Percentiles rank a stretch among this genome's conserved stretches.
phyloP scores from a whole-genome alignment of 2,113 vertebrate species.

The Mellivora capensis region DNA sequence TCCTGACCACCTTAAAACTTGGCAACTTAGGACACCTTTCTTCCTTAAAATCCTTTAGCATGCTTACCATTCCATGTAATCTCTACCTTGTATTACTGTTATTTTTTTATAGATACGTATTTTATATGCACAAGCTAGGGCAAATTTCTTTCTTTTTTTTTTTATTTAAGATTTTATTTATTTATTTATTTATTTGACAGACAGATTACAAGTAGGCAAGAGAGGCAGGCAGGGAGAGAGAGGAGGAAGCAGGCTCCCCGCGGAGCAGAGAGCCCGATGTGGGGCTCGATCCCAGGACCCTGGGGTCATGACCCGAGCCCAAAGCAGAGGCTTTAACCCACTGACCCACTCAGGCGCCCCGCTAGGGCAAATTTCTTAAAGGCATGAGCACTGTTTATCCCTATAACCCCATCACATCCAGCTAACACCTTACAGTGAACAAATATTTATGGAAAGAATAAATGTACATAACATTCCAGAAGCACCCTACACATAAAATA shows the following conservation, averaged over 20 bases:
- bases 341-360: too few relatives aligned
- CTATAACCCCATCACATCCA: constrained; percentile 24
- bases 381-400: neutral
- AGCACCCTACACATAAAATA: constrained; percentile 15
- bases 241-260: too few relatives aligned
- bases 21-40: neutral
- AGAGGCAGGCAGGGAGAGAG: too few relatives aligned
- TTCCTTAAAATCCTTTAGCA: neutral
- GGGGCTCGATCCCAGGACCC: too few relatives aligned
- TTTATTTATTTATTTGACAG: too few relatives aligned
- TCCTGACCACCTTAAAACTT: neutral
- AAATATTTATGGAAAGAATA: constrained; percentile 42
- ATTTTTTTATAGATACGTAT: neutral
- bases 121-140: neutral
- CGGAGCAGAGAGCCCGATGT: too few relatives aligned
- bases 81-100: neutral
- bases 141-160: constrained; percentile 19
- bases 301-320: too few relatives aligned
- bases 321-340: too few relatives aligned
- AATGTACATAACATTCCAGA: neutral
- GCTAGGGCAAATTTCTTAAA: constrained; percentile 3
- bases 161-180: too few relatives aligned
- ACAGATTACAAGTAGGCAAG: too few relatives aligned
- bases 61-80: neutral
- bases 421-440: constrained; percentile 41